Conservation (phyloP, 1,140 invertebrate genomes). For the Drosophila lacteicornis region DNA sequence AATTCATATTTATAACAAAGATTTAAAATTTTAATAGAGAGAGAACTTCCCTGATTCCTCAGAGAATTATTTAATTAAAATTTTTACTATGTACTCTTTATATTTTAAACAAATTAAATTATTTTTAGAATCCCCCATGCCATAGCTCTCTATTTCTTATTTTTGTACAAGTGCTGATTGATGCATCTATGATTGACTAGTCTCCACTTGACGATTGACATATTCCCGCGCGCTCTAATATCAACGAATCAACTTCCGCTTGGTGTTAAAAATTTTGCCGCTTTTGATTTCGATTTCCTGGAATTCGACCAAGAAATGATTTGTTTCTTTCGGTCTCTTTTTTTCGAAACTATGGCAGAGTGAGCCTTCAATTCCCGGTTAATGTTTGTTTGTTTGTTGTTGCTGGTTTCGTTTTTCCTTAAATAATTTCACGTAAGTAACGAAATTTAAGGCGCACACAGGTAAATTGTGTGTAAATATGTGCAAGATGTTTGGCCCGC, state of each 20-base stretch:
- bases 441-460: slow-evolving; percentile 50
- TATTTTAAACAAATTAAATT: no score
- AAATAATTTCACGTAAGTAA: slow-evolving; percentile 73
- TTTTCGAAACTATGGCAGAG: slow-evolving; percentile 39
- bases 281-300: slow-evolving; percentile 78
- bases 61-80: no score
- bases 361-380: slow-evolving; percentile 66
- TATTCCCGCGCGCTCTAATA: slow-evolving; percentile 23
- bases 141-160: background rate
- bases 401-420: slow-evolving; percentile 63
- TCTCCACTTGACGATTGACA: slow-evolving; percentile 62
- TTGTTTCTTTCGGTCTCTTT: slow-evolving; percentile 36
- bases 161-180: slow-evolving; percentile 48
- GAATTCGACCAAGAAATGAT: slow-evolving; percentile 70
- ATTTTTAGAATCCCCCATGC: background rate
- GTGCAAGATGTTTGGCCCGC: slow-evolving; percentile 71
- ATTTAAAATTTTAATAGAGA: background rate
- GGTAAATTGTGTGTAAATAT: slow-evolving; percentile 78
- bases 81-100: no score
- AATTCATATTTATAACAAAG: slow-evolving; percentile 8
- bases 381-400: slow-evolving; percentile 75
- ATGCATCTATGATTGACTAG: slow-evolving; percentile 68
- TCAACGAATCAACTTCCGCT: slow-evolving; percentile 63
- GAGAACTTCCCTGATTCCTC: background rate
- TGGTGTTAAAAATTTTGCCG: slow-evolving; percentile 54